Percentiles rank a stretch among this genome's conserved stretches.
Conservation (phyloP, 2,888 invertebrate species). For the Dryomyza anilis region DNA sequence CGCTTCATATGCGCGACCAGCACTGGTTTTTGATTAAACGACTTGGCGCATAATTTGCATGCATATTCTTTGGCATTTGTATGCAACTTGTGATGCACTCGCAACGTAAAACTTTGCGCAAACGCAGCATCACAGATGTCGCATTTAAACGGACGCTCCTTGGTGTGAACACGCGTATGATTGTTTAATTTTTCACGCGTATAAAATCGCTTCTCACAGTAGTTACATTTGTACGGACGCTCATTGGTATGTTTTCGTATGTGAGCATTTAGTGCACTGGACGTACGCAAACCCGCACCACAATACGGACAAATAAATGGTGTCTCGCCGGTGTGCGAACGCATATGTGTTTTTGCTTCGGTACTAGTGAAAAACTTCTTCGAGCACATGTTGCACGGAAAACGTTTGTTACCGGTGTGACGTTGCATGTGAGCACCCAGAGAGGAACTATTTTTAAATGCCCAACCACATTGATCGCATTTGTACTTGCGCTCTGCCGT, state of each 20-base stretch:
- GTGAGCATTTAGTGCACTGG: conserved; percentile 35
- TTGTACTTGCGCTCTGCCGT: conserved; percentile 19
- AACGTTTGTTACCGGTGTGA: conserved; percentile 43
- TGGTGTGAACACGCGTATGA: conserved; percentile 63
- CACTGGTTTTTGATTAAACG: conserved; percentile 38
- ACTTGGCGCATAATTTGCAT: conserved; percentile 37
- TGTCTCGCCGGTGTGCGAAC: conserved; percentile 52
- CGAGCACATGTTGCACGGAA: conserved; percentile 48
- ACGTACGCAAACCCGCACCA: conserved; percentile 45
- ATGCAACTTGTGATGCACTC: conserved; percentile 37
- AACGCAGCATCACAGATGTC: conserved; percentile 32
- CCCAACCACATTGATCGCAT: conserved; percentile 31
- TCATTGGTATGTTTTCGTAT: not conserved
- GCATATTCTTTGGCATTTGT: conserved; percentile 37
- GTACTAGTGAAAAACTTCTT: conserved; percentile 52
- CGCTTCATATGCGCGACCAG: conserved; percentile 35
- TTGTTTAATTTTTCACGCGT: conserved; percentile 21
- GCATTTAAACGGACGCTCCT: conserved; percentile 65
- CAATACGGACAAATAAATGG: conserved; percentile 49
- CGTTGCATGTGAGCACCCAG: conserved; percentile 31
- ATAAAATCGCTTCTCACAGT: conserved; percentile 31
- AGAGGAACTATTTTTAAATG: conserved; percentile 37
- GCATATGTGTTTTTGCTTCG: conserved; percentile 49
- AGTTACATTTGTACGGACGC: not conserved
- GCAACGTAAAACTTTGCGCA: conserved; percentile 33